Evolutionary conservation across 2,888 invertebrate genomes (phyloP), one percentile per base, ranked within the genome.

Genomic region (Metellina segmentata): DNA sequence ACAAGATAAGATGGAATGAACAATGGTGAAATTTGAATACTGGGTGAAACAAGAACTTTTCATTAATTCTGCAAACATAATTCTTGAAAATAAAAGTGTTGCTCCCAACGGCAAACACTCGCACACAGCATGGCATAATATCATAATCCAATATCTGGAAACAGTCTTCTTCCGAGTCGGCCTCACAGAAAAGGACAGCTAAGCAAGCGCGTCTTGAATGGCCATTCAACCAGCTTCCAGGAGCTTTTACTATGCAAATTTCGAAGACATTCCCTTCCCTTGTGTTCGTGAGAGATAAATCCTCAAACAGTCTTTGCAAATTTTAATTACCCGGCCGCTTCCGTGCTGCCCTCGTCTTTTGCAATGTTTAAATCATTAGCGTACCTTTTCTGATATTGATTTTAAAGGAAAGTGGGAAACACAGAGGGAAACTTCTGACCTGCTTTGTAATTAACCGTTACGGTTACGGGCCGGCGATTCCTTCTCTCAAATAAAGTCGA

Each of bases 331-430:
- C 79, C 48, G 34, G 49, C 16, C 75, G 19, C 53, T 48, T 87
- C 13, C 20, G 53, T 51, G 0, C n/a, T 19, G 71, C 49, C 52
- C 69, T 34, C 49, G 77, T 79, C 83, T 85, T 90, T 61, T 69
- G 89, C 72, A 71, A 85, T 85, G 78, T 79, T 90, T 90, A 85
- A 90, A 90, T 90, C 89, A 85, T 90, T 90, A 83, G 83, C 20
- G 48, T 49, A 34, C 70, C 89, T 78, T 85, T 85, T 85, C 89
- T 83, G 71, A 69, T 81, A 89, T 89, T 89, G 89, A 89, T 89
- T 89, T 78, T 78, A 74, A 85, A 75, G 75, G 49, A 49, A 48
- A 49, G 70, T 6, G 53, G 53, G 51, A 7, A 75, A 20, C 16
- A 48, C n/a, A 19, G 61, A n/a, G 48, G 48, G 52, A 19, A 49